Percentiles rank a stretch among this genome's conserved stretches.
Evolutionary conservation across 2,888 invertebrate genomes (phyloP).

Genomic region (Caenorhabditis sulstoni): DNA sequence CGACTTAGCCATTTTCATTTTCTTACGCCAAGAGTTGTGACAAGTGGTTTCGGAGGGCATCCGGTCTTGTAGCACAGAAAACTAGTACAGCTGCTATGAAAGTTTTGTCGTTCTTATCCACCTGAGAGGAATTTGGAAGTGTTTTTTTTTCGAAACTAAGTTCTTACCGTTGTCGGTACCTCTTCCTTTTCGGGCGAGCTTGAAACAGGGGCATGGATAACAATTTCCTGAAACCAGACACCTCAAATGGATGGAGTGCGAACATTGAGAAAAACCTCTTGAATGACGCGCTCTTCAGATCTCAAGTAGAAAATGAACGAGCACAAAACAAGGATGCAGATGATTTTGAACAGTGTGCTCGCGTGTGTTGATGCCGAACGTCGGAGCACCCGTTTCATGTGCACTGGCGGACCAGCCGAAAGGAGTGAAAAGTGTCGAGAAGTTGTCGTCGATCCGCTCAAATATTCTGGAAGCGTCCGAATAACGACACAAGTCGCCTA

Average conservation of each 20-base stretch:
- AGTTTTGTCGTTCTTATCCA: not conserved
- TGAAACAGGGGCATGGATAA: conserved; percentile 21
- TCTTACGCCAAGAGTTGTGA: conserved; percentile 71
- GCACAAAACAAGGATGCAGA: conserved; percentile 41
- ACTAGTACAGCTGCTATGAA: conserved; percentile 75
- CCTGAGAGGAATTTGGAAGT: too few species aligned
- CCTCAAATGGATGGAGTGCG: not conserved
- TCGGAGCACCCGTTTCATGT: conserved; percentile 59
- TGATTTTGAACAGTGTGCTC: conserved; percentile 49
- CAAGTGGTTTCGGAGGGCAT: conserved; percentile 76
- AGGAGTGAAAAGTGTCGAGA: conserved; percentile 46
- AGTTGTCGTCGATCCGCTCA: conserved; percentile 47
- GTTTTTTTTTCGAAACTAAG: too few species aligned
- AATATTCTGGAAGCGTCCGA: conserved; percentile 52
- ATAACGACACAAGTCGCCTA: conserved; percentile 57
- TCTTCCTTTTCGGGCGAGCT: conserved; percentile 23
- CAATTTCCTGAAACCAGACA: conserved; percentile 10
- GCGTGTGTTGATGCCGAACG: conserved; percentile 40
- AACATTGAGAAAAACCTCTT: conserved; percentile 24
- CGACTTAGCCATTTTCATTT: not conserved
- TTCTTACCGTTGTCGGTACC: conserved; percentile 1
- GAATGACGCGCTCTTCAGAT: conserved; percentile 26
- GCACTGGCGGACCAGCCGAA: conserved; percentile 28
- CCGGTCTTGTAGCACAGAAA: conserved; percentile 73
- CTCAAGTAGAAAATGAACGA: conserved; percentile 48